These are phyloP conservation scores for Macropis europaea DNA, from an alignment of 2,888 invertebrate species.

Conservation along the genomic window DNA sequence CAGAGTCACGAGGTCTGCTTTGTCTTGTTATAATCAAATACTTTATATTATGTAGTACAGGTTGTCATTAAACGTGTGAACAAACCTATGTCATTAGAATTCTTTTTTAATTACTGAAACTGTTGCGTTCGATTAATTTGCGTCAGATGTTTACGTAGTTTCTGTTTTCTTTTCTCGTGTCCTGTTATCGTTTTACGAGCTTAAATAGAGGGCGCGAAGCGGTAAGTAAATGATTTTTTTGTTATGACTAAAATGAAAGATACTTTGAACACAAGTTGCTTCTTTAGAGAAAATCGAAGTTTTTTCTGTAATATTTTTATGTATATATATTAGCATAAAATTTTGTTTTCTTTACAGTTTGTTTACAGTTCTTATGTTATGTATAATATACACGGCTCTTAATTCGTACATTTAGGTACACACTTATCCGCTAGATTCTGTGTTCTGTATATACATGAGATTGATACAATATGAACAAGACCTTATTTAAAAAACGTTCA, in stretches of 20 bases:
- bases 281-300: not conserved
- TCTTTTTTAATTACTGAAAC: conserved; percentile 36
- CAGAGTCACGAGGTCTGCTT: conserved; percentile 59
- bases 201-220: not conserved
- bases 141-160: not conserved
- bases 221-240: conserved; percentile 18
- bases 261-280: not conserved
- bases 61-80: conserved; percentile 65
- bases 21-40: conserved; percentile 67
- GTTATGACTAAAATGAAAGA: not conserved
- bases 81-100: conserved; percentile 50
- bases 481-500: not conserved
- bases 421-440: conserved; percentile 1
- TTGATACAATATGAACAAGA: conserved; percentile 7
- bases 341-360: conserved; percentile 50
- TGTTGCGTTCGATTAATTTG: not conserved
- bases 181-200: too few relatives aligned
- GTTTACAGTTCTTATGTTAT: conserved; percentile 38
- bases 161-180: too few relatives aligned
- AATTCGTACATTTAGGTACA: conserved; percentile 34
- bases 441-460: conserved; percentile 21
- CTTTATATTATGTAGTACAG: conserved; percentile 67
- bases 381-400: conserved; percentile 48
- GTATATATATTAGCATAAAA: conserved; percentile 51
- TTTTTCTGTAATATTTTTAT: conserved; percentile 12